Base-by-base conservation (phyloP, 2,797 vertebrate species). In the Garrulus glandarius region DNA sequence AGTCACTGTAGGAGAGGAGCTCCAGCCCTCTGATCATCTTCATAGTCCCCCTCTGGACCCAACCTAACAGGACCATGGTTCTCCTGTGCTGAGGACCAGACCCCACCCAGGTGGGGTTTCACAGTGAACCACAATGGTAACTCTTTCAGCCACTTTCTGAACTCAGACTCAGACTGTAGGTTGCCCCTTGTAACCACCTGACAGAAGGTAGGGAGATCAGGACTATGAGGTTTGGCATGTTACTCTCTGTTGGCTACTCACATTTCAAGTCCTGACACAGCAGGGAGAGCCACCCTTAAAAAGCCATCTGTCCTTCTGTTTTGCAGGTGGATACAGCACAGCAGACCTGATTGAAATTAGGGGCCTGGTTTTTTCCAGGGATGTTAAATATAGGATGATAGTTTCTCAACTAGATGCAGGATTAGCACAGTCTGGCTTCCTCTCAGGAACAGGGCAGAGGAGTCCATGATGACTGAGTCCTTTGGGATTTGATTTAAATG, bases 111-210 rank as follows among this genome's bases (percentile, higher is more conserved):
- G 29, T 6, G 44, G 16, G 20, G 36, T 10, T 41, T 32, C 80
- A 8, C 44, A 10, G 8, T 5, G 15, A 70, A 3, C 16, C 16
- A 2, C 4, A 18, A 3, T 3, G 2, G 13, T 15, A 30, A 13
- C 6, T 8, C 61, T 14, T 37, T 12, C 34, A 19, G 43, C 18
- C 4, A 15, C 9, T 34, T 15, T 63, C 44, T 36, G 49, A 36
- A 5, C 56, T 76, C 61, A 27, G 30, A 15, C 43, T 49, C 6
- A 0, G 16, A 10, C 46, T 34, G n/a, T 3, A 41, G 30, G 13
- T 3, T 71, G n/a, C 16, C 59, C 19, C 52, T 52, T 24, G 19
- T 14, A 78, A 15, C 34, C 61, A 21, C 17, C 20, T 55, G 41
- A 13, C 2, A 76, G 57, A 30, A 63, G 24, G 36, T 0, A 36